Conservation (phyloP, 1,140 invertebrate genomes). For the Drosophila nebulosa region DNA sequence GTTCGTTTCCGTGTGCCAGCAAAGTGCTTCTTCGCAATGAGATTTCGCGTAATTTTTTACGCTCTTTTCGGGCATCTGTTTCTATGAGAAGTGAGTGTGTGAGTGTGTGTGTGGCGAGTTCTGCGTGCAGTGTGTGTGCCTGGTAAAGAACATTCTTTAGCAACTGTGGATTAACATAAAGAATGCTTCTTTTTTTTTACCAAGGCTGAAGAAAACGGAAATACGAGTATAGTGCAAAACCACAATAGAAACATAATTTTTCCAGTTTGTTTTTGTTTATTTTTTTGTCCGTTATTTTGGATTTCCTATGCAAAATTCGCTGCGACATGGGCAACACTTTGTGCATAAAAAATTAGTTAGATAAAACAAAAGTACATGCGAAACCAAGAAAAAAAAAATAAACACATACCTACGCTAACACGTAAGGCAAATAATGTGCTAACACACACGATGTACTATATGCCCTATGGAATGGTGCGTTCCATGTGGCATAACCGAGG, state of each 20-base stretch:
- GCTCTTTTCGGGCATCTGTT: not conserved
- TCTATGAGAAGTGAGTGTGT: conserved; percentile 17
- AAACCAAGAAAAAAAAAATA: not conserved
- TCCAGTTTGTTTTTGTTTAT: not conserved
- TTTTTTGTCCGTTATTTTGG: conserved; percentile 2
- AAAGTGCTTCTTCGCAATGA: not conserved
- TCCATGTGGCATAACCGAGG: conserved; percentile 33
- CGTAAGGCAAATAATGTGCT: conserved; percentile 38
- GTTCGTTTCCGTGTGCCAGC: not conserved
- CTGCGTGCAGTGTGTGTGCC: conserved; percentile 1
- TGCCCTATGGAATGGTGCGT: conserved; percentile 2
- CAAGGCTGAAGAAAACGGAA: conserved; percentile 1
- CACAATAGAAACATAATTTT: conserved; percentile 5
- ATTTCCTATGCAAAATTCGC: conserved; percentile 60
- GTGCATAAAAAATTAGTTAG: conserved; percentile 61
- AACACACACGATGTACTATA: conserved; percentile 28
- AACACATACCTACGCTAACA: conserved; percentile 16
- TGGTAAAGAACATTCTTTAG: conserved; percentile 54
- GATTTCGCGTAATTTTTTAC: conserved; percentile 36
- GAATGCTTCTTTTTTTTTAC: conserved; percentile 27
- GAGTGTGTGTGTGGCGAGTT: too few relatives aligned
- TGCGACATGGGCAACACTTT: conserved; percentile 39
- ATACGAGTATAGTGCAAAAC: conserved; percentile 20
- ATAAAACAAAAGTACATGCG: conserved; percentile 16
- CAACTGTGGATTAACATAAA: conserved; percentile 71